phyloP scores from a whole-genome alignment of 2,797 vertebrate genomes.

The Fundulus diaphanus region DNA sequence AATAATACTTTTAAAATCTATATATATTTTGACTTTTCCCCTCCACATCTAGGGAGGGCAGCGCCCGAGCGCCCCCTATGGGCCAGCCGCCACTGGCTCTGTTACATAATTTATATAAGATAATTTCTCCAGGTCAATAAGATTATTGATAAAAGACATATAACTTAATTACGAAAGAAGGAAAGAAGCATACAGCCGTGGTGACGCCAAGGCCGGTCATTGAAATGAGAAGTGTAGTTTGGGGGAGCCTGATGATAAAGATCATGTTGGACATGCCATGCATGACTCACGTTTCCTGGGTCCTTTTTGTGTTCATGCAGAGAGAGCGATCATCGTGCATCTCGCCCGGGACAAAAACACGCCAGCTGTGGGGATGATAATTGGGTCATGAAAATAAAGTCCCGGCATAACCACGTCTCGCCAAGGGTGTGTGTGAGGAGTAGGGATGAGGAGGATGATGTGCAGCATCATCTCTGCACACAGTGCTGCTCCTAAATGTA shows the following conservation, averaged over 20 bases:
- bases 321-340: neutral
- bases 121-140: neutral
- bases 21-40: too few species aligned
- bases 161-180: constrained; percentile 12
- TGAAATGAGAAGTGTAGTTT: neutral
- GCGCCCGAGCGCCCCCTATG: too few species aligned
- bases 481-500: neutral
- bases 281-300: constrained; percentile 18
- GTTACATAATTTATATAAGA: neutral
- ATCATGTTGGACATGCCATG: neutral
- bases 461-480: neutral
- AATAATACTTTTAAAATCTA: too few species aligned
- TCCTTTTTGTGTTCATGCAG: constrained; percentile 25
- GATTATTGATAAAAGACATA: constrained; percentile 17
- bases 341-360: constrained; percentile 43
- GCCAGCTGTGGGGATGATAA: constrained; percentile 38
- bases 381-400: constrained; percentile 30
- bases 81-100: too few species aligned
- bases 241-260: neutral
- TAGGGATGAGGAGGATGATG: neutral
- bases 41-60: too few species aligned
- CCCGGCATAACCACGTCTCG: neutral
- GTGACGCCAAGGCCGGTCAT: neutral
- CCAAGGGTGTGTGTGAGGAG: constrained; percentile 13
- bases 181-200: constrained; percentile 1